Evolutionary conservation across 2,888 invertebrate species (phyloP).

Genomic region (Pyrrhia umbra): DNA sequence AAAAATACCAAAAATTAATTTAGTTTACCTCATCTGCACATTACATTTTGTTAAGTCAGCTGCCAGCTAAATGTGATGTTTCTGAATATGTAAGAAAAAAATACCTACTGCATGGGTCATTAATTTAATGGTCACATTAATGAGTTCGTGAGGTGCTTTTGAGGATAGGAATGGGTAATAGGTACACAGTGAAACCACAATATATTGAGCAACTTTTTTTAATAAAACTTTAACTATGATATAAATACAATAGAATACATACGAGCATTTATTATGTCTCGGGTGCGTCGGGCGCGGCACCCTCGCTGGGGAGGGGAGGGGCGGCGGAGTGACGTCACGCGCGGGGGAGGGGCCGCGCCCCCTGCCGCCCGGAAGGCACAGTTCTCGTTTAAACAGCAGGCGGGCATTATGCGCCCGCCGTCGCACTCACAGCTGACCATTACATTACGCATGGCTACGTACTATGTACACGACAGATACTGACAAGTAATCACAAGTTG

Average conservation of each 20-base stretch:
- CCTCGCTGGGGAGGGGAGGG: constrained; percentile 14
- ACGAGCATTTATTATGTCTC: constrained; percentile 85
- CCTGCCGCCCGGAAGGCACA: constrained; percentile 80
- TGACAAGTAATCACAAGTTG: constrained; percentile 44
- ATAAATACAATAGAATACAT: constrained; percentile 88
- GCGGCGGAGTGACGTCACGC: constrained; percentile 30
- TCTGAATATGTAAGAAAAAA: too few species aligned
- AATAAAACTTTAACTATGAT: constrained; percentile 87
- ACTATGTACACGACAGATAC: constrained; percentile 44
- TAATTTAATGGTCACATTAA: neutral
- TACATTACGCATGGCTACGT: constrained; percentile 51
- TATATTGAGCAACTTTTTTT: constrained; percentile 87
- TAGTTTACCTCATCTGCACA: too few species aligned
- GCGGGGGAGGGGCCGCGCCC: constrained; percentile 57
- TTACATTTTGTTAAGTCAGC: too few species aligned
- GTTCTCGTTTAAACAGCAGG: constrained; percentile 70
- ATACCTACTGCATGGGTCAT: too few species aligned
- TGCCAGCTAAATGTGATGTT: too few species aligned
- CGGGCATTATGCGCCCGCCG: constrained; percentile 62
- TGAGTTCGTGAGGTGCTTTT: neutral
- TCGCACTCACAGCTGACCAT: constrained; percentile 44
- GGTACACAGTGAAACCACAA: constrained; percentile 59
- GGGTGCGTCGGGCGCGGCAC: constrained; percentile 68
- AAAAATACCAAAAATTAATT: too few species aligned
- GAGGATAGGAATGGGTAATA: neutral